Conservation (phyloP, 2,113 vertebrate genomes). For the Pangasianodon gigas region DNA sequence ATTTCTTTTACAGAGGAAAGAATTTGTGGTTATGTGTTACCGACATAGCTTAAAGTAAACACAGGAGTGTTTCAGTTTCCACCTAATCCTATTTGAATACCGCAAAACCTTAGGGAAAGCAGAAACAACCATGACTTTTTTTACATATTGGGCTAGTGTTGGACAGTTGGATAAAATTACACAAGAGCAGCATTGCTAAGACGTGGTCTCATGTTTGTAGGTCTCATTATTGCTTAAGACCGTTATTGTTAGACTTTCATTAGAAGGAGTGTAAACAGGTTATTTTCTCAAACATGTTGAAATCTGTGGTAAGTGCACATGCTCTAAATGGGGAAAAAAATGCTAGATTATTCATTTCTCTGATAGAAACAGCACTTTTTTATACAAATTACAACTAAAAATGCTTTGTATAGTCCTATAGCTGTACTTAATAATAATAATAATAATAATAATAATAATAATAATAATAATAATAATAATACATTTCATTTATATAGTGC, state of each 20-base stretch:
- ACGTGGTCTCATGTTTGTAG: not conserved
- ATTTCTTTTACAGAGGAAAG: slow-evolving; percentile 6
- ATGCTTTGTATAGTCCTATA: too few species aligned
- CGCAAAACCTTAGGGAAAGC: not conserved
- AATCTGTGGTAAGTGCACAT: not conserved
- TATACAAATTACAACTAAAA: too few species aligned
- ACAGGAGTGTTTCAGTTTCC: not conserved
- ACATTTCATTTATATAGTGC: too few species aligned
- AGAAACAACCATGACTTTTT: not conserved
- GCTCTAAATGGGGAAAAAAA: not conserved
- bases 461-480: too few species aligned
- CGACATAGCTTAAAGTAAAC: not conserved
- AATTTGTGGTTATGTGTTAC: not conserved
- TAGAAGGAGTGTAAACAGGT: not conserved
- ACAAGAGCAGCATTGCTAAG: not conserved
- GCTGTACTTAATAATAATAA: too few species aligned
- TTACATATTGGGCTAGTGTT: not conserved
- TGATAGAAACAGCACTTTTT: not conserved
- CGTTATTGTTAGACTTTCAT: not conserved
- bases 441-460: too few species aligned
- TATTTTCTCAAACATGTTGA: not conserved
- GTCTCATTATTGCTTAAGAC: not conserved
- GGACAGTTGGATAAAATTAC: not conserved
- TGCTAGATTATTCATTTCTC: not conserved
- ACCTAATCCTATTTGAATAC: slow-evolving; percentile 5